Evolutionary conservation across 2,797 vertebrate genomes (phyloP).

Genomic region (Pseudochirops corinnae): DNA sequence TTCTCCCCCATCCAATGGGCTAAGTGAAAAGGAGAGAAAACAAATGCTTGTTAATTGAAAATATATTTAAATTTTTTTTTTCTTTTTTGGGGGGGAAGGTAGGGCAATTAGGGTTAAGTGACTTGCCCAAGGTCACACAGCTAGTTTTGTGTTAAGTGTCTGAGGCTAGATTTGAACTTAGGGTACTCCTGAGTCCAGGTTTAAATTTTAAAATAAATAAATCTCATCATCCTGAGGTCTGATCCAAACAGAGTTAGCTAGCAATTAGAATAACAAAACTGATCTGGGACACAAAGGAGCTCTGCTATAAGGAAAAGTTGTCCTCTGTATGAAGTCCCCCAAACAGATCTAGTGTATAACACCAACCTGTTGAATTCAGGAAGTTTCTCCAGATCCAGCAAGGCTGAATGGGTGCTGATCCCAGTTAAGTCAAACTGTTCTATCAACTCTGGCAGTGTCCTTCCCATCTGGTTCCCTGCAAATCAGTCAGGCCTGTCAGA

Average conservation of each 20-base stretch:
- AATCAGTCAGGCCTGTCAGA: background rate
- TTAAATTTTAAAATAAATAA: background rate
- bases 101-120: too few relatives aligned
- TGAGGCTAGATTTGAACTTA: too few relatives aligned
- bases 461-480: constrained; percentile 91
- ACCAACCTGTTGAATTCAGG: constrained; percentile 93
- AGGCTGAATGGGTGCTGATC: constrained; percentile 93
- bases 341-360: background rate
- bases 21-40: background rate
- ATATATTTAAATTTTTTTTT: background rate
- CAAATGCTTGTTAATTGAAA: background rate
- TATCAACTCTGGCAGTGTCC: constrained; percentile 91
- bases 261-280: background rate
- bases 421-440: constrained; percentile 91
- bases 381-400: constrained; percentile 93
- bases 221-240: background rate
- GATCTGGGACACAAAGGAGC: background rate
- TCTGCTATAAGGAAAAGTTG: background rate
- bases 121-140: too few relatives aligned
- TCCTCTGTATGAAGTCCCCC: background rate
- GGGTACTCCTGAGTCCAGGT: too few relatives aligned
- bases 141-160: too few relatives aligned
- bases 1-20: background rate
- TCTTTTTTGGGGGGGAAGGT: too few relatives aligned
- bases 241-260: background rate